Conservation (phyloP, 2,888 invertebrate genomes). For the Spodoptera littoralis region DNA sequence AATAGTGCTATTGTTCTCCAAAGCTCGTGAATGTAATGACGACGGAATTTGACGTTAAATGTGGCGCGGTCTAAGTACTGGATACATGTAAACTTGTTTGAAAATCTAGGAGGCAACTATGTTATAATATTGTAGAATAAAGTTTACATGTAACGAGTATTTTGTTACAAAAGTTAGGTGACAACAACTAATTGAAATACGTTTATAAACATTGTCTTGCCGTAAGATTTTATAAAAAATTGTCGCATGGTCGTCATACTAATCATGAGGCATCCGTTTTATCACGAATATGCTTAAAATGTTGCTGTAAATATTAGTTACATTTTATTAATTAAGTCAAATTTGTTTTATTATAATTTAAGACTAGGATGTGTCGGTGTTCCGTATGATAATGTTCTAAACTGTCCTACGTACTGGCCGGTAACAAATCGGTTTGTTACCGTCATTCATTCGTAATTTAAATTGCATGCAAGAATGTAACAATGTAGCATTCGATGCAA, state of each 20-base stretch:
- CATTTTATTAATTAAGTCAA: slow-evolving; percentile 47
- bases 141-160: too few species aligned
- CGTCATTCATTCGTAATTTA: slow-evolving; percentile 8
- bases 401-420: too few species aligned
- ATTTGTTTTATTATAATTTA: slow-evolving; percentile 63
- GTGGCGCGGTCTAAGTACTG: too few species aligned
- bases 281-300: slow-evolving; percentile 42
- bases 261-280: background rate
- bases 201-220: too few species aligned
- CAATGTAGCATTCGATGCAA: slow-evolving; percentile 63
- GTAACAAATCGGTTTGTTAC: background rate
- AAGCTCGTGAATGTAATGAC: slow-evolving; percentile 4
- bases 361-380: slow-evolving; percentile 59
- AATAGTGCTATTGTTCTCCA: slow-evolving; percentile 16
- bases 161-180: background rate
- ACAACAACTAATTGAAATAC: background rate
- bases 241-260: too few species aligned
- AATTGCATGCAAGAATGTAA: slow-evolving; percentile 56
- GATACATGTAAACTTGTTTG: too few species aligned
- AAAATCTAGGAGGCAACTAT: too few species aligned
- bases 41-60: too few species aligned
- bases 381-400: slow-evolving; percentile 26
- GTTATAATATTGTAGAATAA: too few species aligned
- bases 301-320: slow-evolving; percentile 61
- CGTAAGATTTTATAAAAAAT: too few species aligned